Percentiles rank a stretch among this genome's conserved stretches.
These are phyloP conservation scores for Thamnophis sirtalis DNA, from an alignment of 2,113 vertebrate species.

Conservation along the genomic window DNA sequence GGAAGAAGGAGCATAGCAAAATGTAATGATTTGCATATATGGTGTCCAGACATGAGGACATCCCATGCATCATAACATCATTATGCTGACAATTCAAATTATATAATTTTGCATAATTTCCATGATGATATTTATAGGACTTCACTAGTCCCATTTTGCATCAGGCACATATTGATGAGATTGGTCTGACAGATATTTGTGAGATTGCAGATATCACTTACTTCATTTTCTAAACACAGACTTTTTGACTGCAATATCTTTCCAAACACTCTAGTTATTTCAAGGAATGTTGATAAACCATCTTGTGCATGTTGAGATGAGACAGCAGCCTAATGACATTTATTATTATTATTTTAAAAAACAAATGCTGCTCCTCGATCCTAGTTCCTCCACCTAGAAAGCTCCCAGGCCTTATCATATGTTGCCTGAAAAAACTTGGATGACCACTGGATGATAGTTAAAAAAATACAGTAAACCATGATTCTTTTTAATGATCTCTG, in stretches of 20 bases:
- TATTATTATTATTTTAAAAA: neutral
- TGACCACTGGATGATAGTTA: neutral
- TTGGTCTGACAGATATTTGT: neutral
- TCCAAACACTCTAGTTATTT: neutral
- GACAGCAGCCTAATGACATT: neutral
- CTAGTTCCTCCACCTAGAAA: neutral
- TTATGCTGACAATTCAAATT: neutral
- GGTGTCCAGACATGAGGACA: neutral
- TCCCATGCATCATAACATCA: neutral
- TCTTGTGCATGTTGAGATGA: neutral
- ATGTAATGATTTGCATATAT: neutral
- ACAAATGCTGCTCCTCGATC: neutral
- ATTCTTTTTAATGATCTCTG: neutral
- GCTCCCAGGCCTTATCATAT: neutral
- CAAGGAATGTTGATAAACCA: neutral
- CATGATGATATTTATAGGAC: neutral
- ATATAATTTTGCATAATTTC: neutral
- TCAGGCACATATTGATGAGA: neutral
- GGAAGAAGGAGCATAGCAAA: neutral
- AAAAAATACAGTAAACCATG: neutral
- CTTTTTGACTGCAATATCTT: neutral
- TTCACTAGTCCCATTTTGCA: neutral
- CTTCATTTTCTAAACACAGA: neutral
- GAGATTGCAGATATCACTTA: neutral
- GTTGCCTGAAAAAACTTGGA: neutral